Percentiles rank a stretch among this genome's conserved stretches.
phyloP scores from a whole-genome alignment of 2,888 invertebrate genomes.

The Ophraella communa region DNA sequence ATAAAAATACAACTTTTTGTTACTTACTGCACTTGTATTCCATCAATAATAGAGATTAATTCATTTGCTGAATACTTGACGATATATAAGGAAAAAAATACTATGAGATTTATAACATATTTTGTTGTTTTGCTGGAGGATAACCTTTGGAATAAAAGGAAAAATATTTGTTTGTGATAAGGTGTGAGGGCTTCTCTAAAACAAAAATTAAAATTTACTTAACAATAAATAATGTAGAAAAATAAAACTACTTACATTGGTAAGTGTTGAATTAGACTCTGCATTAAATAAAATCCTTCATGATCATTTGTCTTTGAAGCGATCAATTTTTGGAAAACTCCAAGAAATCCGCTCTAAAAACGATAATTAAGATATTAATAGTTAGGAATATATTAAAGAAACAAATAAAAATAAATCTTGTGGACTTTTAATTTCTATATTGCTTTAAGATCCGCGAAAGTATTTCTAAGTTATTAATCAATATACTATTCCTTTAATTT shows the following conservation, averaged over 20 bases:
- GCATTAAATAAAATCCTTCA: slow-evolving; percentile 92
- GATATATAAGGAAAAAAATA: slow-evolving; percentile 88
- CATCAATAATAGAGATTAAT: slow-evolving; percentile 81
- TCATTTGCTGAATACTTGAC: slow-evolving; percentile 79
- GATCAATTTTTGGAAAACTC: slow-evolving; percentile 95
- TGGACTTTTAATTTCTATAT: too few relatives aligned
- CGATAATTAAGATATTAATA: slow-evolving; percentile 4
- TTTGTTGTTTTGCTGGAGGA: slow-evolving; percentile 95
- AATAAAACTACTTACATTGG: slow-evolving; percentile 70
- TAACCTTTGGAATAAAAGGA: slow-evolving; percentile 90
- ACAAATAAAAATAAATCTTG: too few relatives aligned
- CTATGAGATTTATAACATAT: slow-evolving; percentile 87
- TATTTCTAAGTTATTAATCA: too few relatives aligned
- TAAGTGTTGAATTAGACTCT: slow-evolving; percentile 82
- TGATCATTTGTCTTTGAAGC: slow-evolving; percentile 95
- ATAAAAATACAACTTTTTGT: not conserved
- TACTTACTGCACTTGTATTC: slow-evolving; percentile 81
- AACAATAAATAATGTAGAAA: not conserved
- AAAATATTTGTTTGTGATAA: slow-evolving; percentile 86
- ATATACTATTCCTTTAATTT: too few relatives aligned
- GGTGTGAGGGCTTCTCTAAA: slow-evolving; percentile 74
- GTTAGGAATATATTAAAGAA: too few relatives aligned
- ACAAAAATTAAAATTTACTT: slow-evolving; percentile 31
- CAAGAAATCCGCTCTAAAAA: slow-evolving; percentile 78
- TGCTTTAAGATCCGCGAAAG: too few relatives aligned